Evolutionary conservation across 2,888 invertebrate species (phyloP), one percentile per base, ranked within the genome.

Genomic region (Buathra laborator): DNA sequence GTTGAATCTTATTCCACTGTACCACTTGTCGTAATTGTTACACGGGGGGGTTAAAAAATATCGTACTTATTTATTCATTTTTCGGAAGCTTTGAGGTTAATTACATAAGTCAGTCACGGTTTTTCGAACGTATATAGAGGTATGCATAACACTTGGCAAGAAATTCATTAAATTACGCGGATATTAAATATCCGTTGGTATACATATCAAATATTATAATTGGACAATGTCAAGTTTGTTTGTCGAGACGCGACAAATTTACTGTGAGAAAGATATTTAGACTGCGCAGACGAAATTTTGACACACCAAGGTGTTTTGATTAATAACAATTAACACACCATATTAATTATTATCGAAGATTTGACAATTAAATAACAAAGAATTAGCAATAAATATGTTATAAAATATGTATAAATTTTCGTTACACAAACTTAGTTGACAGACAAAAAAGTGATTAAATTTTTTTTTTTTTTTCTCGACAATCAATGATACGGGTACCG

Each of bases 101-200:
- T 86, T 87, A 84, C 62, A 71, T 86, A 87, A 85, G 67, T 66
- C 4, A 29, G 64, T 37, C 19, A 29, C 5, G 16, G 7, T 48
- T 64, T 10, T 14, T 37, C 10, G 10, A 66, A 44, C 4, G 12
- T 12, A 29, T 81, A 19, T 9, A 53, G 37, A n/a, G n/a, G 3
- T 62, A 43, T 19, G n/a, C 10, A 29, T 48, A 44, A 43, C n/a
- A 56, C 72, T 66, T 24, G 24, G 12, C 51, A 66, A 19, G 24
- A 74, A 43, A 24, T 2, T 19, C 44, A 24, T 56, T 12, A 24
- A 19, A 53, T 16, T 53, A 53, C 10, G 46, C 10, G 16, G 12
- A 72, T 53, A 7, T 53, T 53, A 19, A 3, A 16, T 51, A 7
- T 2, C 16, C 16, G 7, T 16, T n/a, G 19, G n/a, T 9, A 19